Evolutionary conservation across 2,888 invertebrate genomes (phyloP).

Genomic region (Lithophane leautieri): DNA sequence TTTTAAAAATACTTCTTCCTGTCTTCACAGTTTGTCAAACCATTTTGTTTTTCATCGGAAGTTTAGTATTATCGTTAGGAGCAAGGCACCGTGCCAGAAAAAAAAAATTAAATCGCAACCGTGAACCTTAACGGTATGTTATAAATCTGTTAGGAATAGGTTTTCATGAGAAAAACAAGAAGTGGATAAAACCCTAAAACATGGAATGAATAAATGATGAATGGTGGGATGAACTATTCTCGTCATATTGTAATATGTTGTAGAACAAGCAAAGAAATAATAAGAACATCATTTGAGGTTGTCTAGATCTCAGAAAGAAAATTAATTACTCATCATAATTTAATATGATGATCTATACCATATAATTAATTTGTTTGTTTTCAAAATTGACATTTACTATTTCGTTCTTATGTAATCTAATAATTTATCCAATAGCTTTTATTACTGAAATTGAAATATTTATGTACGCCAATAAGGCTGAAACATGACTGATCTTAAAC

Average conservation of each 20-base stretch:
- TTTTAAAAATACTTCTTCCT: constrained; percentile 38
- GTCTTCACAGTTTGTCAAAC: constrained; percentile 17
- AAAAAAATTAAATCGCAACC: constrained; percentile 1
- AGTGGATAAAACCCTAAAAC: not conserved
- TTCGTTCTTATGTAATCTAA: too few species aligned
- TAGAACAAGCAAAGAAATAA: not conserved
- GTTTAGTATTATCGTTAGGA: constrained; percentile 20
- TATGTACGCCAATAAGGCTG: too few species aligned
- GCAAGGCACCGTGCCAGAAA: constrained; percentile 30
- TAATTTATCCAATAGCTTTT: too few species aligned
- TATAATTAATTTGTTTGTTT: too few species aligned
- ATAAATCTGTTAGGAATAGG: not conserved
- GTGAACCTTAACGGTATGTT: constrained; percentile 1
- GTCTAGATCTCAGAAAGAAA: not conserved
- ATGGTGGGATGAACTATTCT: too few species aligned
- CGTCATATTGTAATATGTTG: not conserved
- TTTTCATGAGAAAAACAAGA: not conserved
- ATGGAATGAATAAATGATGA: too few species aligned
- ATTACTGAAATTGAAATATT: too few species aligned
- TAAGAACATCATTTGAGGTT: not conserved
- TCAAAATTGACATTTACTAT: too few species aligned
- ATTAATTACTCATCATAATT: not conserved
- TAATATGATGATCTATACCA: too few species aligned
- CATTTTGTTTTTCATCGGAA: constrained; percentile 39
- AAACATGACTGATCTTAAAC: too few species aligned